Base-by-base conservation (phyloP, 2,888 invertebrate genomes). In the Rotaria magnacalcarata region DNA sequence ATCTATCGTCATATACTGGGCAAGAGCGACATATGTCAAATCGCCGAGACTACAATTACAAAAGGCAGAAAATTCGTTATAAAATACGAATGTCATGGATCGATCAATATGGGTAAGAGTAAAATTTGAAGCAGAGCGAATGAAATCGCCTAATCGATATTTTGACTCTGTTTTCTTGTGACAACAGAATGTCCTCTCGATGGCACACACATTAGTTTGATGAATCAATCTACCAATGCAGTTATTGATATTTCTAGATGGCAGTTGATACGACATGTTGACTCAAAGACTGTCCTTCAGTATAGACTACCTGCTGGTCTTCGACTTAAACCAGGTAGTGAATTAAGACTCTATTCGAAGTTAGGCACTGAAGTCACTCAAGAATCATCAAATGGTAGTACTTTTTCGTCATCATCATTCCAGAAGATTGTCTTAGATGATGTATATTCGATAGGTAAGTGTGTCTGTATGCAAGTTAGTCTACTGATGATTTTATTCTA, bases 271-370 rank as follows among this genome's bases (percentile, higher is more conserved):
- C 80, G 34, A 47, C 47, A 34, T 47, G 41, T 34, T 11, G 80
- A 80, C n/a, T 43, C 80, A 8, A 41, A 24, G 5, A 3, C 11
- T 1, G 24, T 47, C 10, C 14, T 80, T 47, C 80, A n/a, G 47
- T 80, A 80, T 47, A n/a, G 5, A 43, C 7, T 80, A 80, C 80
- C 80, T 5, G n/a, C 47, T 43, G 47, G 80, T 0, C 47, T 80
- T 80, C 47, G 5, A 47, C 47, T 80, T 8, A 24, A 47, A 14
- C n/a, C 41, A 11, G 80, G 47, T 0, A 47, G 24, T 21, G 80
- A 80, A 47, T 80, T 80, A 24, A 80, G 47, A 80, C 21, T 80
- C 43, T 80, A 43, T 47, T 80, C 47, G 14, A 80, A 80, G 10
- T 11, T 24, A 41, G 80, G 80, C 16, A 16, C 34, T 34, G 34